These are phyloP conservation scores for Xenops minutus DNA, from an alignment of 2,797 vertebrate genomes.

Conservation along the genomic window DNA sequence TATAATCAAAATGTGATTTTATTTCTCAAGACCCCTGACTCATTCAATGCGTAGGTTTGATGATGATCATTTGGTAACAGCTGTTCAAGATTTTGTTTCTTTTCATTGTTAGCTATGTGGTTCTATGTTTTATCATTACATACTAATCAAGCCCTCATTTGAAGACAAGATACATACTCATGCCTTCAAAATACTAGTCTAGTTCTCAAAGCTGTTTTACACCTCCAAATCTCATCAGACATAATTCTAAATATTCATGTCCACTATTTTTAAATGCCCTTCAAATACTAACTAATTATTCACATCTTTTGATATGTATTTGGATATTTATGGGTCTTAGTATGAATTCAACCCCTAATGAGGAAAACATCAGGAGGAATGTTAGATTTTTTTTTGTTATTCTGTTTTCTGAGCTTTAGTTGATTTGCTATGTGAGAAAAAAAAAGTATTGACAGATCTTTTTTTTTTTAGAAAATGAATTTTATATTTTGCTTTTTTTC, in stretches of 20 bases:
- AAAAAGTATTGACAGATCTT: not conserved
- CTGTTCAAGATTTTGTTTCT: constrained; percentile 1
- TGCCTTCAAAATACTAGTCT: not conserved
- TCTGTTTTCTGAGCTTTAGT: not conserved
- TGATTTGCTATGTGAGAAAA: not conserved
- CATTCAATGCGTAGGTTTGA: not conserved
- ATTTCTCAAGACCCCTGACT: not conserved
- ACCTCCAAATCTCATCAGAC: not conserved
- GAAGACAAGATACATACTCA: not conserved
- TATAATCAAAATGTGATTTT: not conserved
- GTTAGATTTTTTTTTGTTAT: not conserved
- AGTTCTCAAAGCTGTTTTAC: not conserved
- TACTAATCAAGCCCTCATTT: not conserved
- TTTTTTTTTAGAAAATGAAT: not conserved
- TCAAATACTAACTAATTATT: not conserved
- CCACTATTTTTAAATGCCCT: not conserved
- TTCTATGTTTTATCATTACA: not conserved
- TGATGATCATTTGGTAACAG: not conserved
- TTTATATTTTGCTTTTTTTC: not conserved
- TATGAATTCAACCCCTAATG: not conserved
- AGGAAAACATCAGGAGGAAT: not conserved
- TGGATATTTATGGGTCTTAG: not conserved
- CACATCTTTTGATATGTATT: not conserved
- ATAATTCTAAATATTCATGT: not conserved
- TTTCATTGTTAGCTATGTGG: not conserved